These are phyloP conservation scores for Diprion similis DNA, from an alignment of 1,140 invertebrate species.

Conservation along the genomic window DNA sequence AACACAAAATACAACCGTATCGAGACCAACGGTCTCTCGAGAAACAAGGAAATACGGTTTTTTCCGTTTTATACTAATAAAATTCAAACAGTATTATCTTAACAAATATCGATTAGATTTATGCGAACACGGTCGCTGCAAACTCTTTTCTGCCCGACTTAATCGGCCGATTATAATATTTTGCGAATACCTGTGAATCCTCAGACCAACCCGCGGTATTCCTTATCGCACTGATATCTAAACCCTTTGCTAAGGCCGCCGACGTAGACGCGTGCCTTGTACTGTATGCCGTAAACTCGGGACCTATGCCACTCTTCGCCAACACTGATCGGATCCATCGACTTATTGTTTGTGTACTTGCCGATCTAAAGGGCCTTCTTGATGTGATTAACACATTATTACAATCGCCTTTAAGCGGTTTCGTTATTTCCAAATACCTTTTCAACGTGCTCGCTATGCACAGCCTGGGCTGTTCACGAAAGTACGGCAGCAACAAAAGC, in stretches of 20 bases:
- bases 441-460: conserved; percentile 22
- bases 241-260: conserved; percentile 9
- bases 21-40: not conserved
- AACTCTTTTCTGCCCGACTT: conserved; percentile 7
- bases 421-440: conserved; percentile 17
- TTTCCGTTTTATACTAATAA: not conserved
- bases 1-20: conserved; percentile 12
- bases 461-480: conserved; percentile 16
- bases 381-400: conserved; percentile 17
- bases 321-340: conserved; percentile 13
- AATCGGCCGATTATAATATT: conserved; percentile 19
- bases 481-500: conserved; percentile 20
- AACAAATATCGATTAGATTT: not conserved
- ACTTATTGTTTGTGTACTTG: conserved; percentile 14
- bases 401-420: conserved; percentile 20
- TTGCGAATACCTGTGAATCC: conserved; percentile 11
- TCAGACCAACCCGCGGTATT: conserved; percentile 3
- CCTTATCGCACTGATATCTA: not conserved
- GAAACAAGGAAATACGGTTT: not conserved
- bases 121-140: not conserved
- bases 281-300: conserved; percentile 4
- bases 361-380: conserved; percentile 20
- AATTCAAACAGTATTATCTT: not conserved
- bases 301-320: not conserved
- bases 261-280: conserved; percentile 19